These are phyloP conservation scores for Callorhinus ursinus DNA, from an alignment of 2,113 vertebrate genomes.

Conservation along the genomic window DNA sequence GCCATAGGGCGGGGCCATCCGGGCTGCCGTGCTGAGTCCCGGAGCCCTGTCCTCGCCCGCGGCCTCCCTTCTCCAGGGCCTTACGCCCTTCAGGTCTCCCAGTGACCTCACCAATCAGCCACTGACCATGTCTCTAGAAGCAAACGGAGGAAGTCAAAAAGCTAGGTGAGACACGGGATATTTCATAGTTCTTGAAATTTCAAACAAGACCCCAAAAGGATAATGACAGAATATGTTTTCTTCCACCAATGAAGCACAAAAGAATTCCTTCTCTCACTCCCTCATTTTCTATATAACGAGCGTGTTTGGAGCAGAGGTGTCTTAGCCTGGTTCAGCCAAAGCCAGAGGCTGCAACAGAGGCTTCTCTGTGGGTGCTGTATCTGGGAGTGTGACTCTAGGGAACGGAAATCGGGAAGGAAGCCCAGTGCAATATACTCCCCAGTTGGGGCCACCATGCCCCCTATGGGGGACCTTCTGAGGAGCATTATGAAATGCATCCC, in stretches of 20 bases:
- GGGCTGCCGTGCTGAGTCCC: background rate
- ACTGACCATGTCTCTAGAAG: background rate
- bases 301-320: background rate
- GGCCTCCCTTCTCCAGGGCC: background rate
- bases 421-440: accelerated
- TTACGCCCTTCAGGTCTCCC: background rate
- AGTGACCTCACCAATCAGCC: no score
- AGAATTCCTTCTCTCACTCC: no score
- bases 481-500: background rate
- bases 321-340: background rate
- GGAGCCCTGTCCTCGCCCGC: background rate
- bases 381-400: accelerated
- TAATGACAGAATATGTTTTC: background rate
- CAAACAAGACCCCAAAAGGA: background rate
- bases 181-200: background rate
- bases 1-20: accelerated
- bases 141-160: background rate
- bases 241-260: background rate
- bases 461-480: background rate
- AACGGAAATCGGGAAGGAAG: accelerated
- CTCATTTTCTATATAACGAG: background rate
- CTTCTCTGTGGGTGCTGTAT: accelerated
- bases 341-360: background rate
- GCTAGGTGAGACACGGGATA: background rate
- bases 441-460: background rate